phyloP scores from a whole-genome alignment of 1,140 invertebrate genomes.

The Lepidurus apus region DNA sequence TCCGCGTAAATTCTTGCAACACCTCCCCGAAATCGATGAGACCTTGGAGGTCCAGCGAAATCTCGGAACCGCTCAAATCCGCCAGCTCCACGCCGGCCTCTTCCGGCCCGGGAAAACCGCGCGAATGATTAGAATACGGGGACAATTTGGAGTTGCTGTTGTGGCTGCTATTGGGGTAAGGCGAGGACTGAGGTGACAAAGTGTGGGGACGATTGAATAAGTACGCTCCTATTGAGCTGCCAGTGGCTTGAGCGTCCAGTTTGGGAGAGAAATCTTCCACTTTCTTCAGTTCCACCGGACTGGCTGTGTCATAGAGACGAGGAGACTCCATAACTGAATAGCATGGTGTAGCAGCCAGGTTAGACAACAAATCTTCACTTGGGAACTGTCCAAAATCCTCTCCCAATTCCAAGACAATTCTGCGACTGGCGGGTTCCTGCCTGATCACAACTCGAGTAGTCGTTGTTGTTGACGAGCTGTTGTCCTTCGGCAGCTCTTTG shows the following conservation, averaged over 20 bases:
- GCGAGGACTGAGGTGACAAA: conserved; percentile 37
- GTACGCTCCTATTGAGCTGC: neutral
- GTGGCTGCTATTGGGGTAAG: conserved; percentile 40
- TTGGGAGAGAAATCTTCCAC: neutral
- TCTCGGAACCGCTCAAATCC: conserved; percentile 80
- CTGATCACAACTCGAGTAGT: neutral
- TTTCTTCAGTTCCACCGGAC: conserved; percentile 14
- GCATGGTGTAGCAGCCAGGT: conserved; percentile 5
- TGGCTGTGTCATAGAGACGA: conserved; percentile 13
- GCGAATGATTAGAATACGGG: conserved; percentile 16
- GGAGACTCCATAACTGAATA: conserved; percentile 21
- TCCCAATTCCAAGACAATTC: neutral
- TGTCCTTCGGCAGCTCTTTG: neutral
- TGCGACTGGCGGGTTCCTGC: neutral
- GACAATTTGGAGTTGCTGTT: conserved; percentile 33
- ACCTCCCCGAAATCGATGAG: conserved; percentile 78
- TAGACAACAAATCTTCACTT: neutral
- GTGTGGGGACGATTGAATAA: neutral
- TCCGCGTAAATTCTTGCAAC: conserved; percentile 66
- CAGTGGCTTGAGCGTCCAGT: neutral
- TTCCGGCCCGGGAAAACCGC: conserved; percentile 11
- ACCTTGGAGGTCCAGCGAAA: conserved; percentile 78
- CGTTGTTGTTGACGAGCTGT: neutral
- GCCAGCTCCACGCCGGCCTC: conserved; percentile 59
- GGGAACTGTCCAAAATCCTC: conserved; percentile 3